Percentiles rank a stretch among this genome's conserved stretches.
These are phyloP conservation scores for Ferrisia virgata DNA, from an alignment of 2,888 invertebrate genomes.

Conservation along the genomic window DNA sequence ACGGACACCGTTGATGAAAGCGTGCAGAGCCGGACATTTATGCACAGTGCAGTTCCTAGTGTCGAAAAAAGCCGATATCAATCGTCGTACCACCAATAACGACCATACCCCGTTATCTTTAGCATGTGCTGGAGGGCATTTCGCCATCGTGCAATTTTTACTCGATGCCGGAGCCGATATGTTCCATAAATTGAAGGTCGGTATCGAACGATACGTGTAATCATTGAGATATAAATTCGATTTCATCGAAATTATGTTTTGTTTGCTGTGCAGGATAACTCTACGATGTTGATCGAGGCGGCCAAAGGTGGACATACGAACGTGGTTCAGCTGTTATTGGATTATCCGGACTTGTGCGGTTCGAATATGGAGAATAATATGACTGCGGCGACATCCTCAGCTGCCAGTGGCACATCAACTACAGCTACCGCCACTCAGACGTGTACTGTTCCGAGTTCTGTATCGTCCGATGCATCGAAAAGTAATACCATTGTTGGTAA, in stretches of 20 bases:
- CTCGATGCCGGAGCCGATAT: conserved; percentile 91
- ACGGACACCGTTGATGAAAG: conserved; percentile 97
- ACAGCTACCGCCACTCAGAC: conserved; percentile 39
- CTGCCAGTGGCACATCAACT: background rate
- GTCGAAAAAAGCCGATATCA: conserved; percentile 80
- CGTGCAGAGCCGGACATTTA: conserved; percentile 91
- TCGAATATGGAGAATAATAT: conserved; percentile 19
- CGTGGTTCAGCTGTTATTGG: conserved; percentile 90
- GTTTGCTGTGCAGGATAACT: conserved; percentile 70
- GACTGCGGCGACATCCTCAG: background rate
- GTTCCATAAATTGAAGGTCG: conserved; percentile 87
- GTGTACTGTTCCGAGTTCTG: conserved; percentile 13
- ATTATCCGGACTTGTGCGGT: conserved; percentile 75
- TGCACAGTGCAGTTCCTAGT: conserved; percentile 96
- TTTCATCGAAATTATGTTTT: background rate
- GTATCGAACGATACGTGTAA: background rate
- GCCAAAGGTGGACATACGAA: conserved; percentile 96
- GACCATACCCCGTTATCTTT: conserved; percentile 96
- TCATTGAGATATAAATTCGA: background rate
- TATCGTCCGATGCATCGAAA: conserved; percentile 10
- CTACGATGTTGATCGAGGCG: conserved; percentile 97
- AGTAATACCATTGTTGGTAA: conserved; percentile 13
- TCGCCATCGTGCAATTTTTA: conserved; percentile 86
- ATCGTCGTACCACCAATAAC: conserved; percentile 85
- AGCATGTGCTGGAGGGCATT: conserved; percentile 94